These are phyloP conservation scores for Drosophila punjabiensis DNA, from an alignment of 1,140 invertebrate species.

Conservation along the genomic window DNA sequence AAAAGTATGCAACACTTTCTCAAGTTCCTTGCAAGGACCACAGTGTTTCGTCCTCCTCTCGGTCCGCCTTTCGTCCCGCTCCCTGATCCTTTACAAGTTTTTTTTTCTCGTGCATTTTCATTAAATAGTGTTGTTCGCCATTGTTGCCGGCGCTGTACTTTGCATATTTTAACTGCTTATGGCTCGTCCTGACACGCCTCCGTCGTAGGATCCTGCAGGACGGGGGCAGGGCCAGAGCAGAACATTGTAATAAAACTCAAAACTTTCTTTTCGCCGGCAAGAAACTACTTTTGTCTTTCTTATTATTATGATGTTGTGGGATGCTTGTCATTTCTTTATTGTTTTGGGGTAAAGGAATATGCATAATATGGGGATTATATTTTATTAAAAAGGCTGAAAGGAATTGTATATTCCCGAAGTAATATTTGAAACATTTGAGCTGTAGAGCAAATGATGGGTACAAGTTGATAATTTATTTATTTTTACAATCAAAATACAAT, in stretches of 20 bases:
- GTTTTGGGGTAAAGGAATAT: slow-evolving; percentile 17
- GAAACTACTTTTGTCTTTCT: slow-evolving; percentile 70
- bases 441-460: no score
- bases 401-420: neutral
- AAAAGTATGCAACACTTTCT: slow-evolving; percentile 79
- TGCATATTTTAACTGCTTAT: slow-evolving; percentile 74
- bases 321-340: slow-evolving; percentile 65
- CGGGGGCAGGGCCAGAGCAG: slow-evolving; percentile 6
- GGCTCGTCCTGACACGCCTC: slow-evolving; percentile 37
- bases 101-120: slow-evolving; percentile 65
- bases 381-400: neutral
- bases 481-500: no score
- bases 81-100: slow-evolving; percentile 52
- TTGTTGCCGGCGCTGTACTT: slow-evolving; percentile 55
- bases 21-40: slow-evolving; percentile 31
- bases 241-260: slow-evolving; percentile 74
- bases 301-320: slow-evolving; percentile 54
- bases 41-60: neutral
- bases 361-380: neutral
- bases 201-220: neutral
- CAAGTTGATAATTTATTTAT: no score
- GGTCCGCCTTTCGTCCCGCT: neutral
- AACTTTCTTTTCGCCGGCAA: slow-evolving; percentile 53
- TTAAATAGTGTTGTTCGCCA: slow-evolving; percentile 69
- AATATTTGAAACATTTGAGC: neutral